These are phyloP conservation scores for Perca schrenkii DNA, from an alignment of 2,113 vertebrate species.

Conservation along the genomic window DNA sequence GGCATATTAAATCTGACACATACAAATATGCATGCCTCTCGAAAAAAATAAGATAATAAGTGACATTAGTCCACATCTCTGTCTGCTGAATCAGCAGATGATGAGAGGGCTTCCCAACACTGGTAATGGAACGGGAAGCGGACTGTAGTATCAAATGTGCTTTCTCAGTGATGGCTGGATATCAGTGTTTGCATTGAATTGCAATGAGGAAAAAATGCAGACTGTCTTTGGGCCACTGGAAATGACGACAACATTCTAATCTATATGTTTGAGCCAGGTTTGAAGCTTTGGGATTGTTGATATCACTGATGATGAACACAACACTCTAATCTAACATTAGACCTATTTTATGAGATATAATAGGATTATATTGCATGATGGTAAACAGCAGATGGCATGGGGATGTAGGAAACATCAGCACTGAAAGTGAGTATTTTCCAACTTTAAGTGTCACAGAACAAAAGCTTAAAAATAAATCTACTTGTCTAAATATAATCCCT, in stretches of 20 bases:
- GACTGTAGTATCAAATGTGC: not conserved
- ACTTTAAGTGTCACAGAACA: not conserved
- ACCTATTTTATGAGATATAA: conserved; percentile 16
- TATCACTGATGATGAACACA: not conserved
- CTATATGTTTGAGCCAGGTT: not conserved
- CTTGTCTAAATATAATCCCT: not conserved
- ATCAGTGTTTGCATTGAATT: not conserved
- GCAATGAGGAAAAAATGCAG: not conserved
- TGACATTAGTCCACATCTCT: conserved; percentile 37
- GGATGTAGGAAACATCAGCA: not conserved
- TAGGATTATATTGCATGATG: conserved; percentile 28
- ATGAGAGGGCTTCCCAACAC: not conserved
- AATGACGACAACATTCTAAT: not conserved
- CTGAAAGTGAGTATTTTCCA: conserved; percentile 22
- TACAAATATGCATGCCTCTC: conserved; percentile 42
- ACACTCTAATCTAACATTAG: conserved; percentile 11
- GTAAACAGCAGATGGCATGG: conserved; percentile 56
- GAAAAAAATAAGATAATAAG: conserved; percentile 29
- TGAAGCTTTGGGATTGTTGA: not conserved
- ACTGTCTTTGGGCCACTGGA: not conserved
- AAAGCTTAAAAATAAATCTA: conserved; percentile 7
- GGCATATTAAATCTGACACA: conserved; percentile 40
- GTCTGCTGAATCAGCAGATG: conserved; percentile 9
- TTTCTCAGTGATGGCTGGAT: not conserved
- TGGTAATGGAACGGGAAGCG: conserved; percentile 10